A percentile compares a stretch with the other conserved stretches of the same genome.
Evolutionary conservation across 2,797 vertebrate species (phyloP).

Genomic region (Nothura maculosa): DNA sequence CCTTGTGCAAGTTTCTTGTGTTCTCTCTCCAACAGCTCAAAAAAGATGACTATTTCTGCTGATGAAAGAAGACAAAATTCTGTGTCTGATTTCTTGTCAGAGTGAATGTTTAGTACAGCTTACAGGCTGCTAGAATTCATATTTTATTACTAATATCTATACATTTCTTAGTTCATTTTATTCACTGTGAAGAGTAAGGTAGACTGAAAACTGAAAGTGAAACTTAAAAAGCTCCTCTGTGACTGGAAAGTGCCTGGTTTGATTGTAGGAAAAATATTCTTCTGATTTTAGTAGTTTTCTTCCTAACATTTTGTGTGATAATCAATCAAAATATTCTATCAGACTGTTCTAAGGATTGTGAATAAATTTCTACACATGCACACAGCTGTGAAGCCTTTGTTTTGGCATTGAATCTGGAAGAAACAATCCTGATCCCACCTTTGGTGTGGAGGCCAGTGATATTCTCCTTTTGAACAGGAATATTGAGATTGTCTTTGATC

Average conservation of each 20-base stretch:
- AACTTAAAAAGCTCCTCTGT: not conserved
- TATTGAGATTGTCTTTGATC: not conserved
- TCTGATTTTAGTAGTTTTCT: not conserved
- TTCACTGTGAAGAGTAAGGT: not conserved
- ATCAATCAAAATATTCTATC: not conserved
- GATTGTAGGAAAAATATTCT: not conserved
- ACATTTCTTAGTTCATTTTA: not conserved
- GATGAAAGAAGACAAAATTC: not conserved
- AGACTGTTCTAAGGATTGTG: not conserved
- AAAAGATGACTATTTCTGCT: not conserved
- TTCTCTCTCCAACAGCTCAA: not conserved
- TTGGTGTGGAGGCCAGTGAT: not conserved
- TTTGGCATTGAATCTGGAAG: not conserved
- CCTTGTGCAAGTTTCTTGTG: accelerated
- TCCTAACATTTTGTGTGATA: not conserved
- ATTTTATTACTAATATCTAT: not conserved
- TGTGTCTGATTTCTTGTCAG: not conserved
- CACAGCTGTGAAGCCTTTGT: not conserved
- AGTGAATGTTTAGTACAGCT: not conserved
- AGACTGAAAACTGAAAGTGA: not conserved
- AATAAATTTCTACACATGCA: not conserved
- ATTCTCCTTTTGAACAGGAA: not conserved
- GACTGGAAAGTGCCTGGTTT: not conserved
- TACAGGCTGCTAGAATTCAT: not conserved
- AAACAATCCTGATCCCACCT: not conserved